These are phyloP conservation scores for Isoperla grammatica DNA, from an alignment of 2,888 invertebrate genomes.

Conservation along the genomic window DNA sequence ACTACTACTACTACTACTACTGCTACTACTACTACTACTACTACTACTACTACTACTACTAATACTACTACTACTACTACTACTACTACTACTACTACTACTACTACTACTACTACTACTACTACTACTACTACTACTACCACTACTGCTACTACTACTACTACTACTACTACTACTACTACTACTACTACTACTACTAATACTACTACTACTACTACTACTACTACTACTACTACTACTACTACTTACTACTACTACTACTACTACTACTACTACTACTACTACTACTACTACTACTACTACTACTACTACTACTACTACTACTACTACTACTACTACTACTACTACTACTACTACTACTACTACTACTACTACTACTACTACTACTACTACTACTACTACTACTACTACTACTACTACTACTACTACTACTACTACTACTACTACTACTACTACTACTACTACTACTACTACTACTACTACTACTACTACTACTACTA, in stretches of 20 bases:
- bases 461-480: conserved; percentile 7
- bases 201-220: no score
- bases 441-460: conserved; percentile 12
- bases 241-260: conserved; percentile 12
- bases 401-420: conserved; percentile 12
- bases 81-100: no score
- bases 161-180: conserved; percentile 12
- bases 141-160: conserved; percentile 8
- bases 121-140: no score
- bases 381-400: conserved; percentile 10
- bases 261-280: conserved; percentile 12
- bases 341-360: conserved; percentile 12
- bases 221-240: no score
- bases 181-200: no score
- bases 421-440: conserved; percentile 12
- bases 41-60: no score
- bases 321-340: conserved; percentile 12
- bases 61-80: no score
- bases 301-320: conserved; percentile 12
- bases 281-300: conserved; percentile 12
- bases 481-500: conserved; percentile 10
- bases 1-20: conserved; percentile 40
- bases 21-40: conserved; percentile 39
- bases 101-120: no score
- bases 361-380: conserved; percentile 5